A percentile compares a stretch with the other conserved stretches of the same genome.
Evolutionary conservation across 37 sponge, comb jelly and placozoan genomes (phyloP).

Genomic region (Axinella damicornis): DNA sequence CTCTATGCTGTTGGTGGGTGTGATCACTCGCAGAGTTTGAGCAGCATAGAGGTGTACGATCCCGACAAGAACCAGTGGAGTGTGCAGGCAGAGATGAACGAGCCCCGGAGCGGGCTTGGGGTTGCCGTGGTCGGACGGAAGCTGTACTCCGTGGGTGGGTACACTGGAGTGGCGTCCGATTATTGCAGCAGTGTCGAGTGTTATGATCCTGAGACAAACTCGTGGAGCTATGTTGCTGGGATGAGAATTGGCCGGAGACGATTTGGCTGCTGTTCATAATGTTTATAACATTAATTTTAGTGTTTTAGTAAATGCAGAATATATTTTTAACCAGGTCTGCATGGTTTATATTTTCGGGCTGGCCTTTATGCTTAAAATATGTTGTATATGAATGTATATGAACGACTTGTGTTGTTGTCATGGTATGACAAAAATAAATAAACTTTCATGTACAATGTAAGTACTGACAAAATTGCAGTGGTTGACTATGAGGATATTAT

Average conservation of each 20-base stretch:
- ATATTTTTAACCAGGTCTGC: too few species aligned
- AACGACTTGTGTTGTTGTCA: too few species aligned
- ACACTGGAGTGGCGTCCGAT: conserved; percentile 50
- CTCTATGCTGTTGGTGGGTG: conserved; percentile 86
- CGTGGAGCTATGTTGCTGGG: conserved; percentile 63
- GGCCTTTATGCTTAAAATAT: too few species aligned
- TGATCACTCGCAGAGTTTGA: conserved; percentile 65
- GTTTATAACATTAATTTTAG: too few species aligned
- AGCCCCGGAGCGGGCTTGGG: conserved; percentile 78
- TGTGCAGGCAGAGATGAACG: conserved; percentile 47
- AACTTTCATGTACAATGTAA: too few species aligned
- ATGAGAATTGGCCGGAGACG: conserved; percentile 67
- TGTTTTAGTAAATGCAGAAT: too few species aligned
- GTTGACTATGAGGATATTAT: too few species aligned
- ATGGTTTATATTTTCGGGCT: too few species aligned
- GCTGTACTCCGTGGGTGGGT: conserved; percentile 87
- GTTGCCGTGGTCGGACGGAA: conserved; percentile 71
- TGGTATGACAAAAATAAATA: too few species aligned
- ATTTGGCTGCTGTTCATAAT: conserved; percentile 88
- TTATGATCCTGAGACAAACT: conserved; percentile 52
- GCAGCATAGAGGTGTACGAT: conserved; percentile 80
- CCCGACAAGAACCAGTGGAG: conserved; percentile 75
- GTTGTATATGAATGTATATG: too few species aligned
- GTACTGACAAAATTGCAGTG: too few species aligned
- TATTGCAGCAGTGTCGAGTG: conserved; percentile 77